Evolutionary conservation across 2,888 invertebrate species (phyloP), one percentile per base, ranked within the genome.

Genomic region (Sepioteuthis lessoniana): DNA sequence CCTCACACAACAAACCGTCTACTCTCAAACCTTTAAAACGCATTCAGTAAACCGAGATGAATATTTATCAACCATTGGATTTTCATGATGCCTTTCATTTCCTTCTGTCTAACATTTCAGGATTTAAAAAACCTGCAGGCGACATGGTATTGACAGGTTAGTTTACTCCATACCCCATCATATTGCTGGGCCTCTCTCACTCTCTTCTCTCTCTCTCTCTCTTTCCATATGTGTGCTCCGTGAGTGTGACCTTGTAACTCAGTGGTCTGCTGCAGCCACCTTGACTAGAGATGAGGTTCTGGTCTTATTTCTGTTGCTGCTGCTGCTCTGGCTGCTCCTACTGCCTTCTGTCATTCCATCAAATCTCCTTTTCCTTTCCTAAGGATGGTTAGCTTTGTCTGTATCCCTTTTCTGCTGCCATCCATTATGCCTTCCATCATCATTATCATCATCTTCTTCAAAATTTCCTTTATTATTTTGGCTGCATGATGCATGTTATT

Each of bases 51-150:
- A 35, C 47, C 0, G 31, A 16, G n/a, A 76, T n/a, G n/a, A 76
- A 35, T 35, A 16, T 76, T 76, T 76, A 35, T 35, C n/a, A 2
- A 35, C n/a, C 19, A 35, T 76, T 76, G 76, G n/a, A 76, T 76
- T 76, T 42, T 76, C 76, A 35, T n/a, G n/a, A 76, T 76, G 76
- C n/a, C 76, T 76, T 92, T 47, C 47, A 92, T 92, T 92, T 92
- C 16, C 92, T 92, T 92, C 92, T 91, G 42, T 92, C 92, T 92
- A 46, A 92, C 92, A 31, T 92, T 92, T 47, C 92, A 92, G 92
- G 92, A 42, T 10, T 92, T 92, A 46, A 92, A 47, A 46, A 92
- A 47, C 21, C 92, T 46, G 47, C 42, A n/a, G 47, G 47, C 47
- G 46, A 92, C 42, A 46, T 92, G 46, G 28, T 47, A 92, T 92